Evolutionary conservation across 2,888 invertebrate species (phyloP), one percentile per base, ranked within the genome.

Genomic region (Megalurothrips usitatus): DNA sequence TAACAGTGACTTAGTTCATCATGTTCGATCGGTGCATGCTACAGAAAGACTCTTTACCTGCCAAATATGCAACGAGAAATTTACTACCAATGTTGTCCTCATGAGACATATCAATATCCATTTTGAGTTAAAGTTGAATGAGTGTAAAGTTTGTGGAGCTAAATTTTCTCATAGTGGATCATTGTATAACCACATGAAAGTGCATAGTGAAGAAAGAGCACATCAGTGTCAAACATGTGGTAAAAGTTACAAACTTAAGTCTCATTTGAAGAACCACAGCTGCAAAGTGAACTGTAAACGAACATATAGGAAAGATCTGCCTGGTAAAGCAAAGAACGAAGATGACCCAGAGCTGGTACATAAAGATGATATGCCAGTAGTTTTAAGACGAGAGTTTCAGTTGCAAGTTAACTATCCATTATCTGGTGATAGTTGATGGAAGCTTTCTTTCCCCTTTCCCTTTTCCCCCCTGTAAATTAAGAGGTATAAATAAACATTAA

Each of bases 1-100:
- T 75, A 75, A 75, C 10, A 75, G 68, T 75, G 68, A 75, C 26
- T 75, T 75, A 75, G 23, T 75, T n/a, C 68, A 75, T 75, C 68
- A 75, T 75, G 26, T 26, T 0, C 23, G 68, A 12, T 75, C 68
- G 23, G 68, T 75, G 23, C 68, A 75, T 23, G 68, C 68, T 8
- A 75, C 23, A 75, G 68, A 26, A 26, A 9, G 68, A 26, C 68
- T 26, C 12, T 75, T 26, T 26, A 26, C 23, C 12, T 75, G 68
- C 26, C 68, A 75, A 26, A 75, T 75, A 75, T 75, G 68, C 23
- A 12, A 75, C 26, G 68, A 75, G 26, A 75, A 23, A 23, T 75
- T 75, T 75, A 75, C 68, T 26, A 75, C 68, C 26, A 75, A 75
- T 75, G 68, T 75, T 26, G 68, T 75, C 26, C 12, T 75, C 11